Percentiles rank a stretch among this genome's conserved stretches.
Conservation (phyloP, 2,113 vertebrate genomes). For the Salvelinus namaycush region DNA sequence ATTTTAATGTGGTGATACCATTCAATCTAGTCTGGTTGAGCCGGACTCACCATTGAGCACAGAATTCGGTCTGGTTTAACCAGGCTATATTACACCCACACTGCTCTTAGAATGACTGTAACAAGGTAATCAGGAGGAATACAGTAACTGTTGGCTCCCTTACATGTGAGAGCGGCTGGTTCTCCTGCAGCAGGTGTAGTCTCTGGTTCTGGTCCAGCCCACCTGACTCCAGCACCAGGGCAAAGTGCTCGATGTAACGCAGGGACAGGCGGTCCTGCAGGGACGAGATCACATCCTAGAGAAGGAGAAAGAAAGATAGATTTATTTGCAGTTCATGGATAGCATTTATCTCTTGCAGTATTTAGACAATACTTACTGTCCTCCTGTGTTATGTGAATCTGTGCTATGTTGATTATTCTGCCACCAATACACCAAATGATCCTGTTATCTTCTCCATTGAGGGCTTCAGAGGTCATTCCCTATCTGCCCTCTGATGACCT, state of each 20-base stretch:
- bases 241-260: conserved; percentile 95
- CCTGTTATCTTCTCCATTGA: neutral
- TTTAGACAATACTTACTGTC: too few relatives aligned
- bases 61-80: too few relatives aligned
- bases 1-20: too few relatives aligned
- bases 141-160: conserved; percentile 45
- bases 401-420: too few relatives aligned
- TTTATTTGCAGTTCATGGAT: too few relatives aligned
- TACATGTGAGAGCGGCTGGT: conserved; percentile 93
- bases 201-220: conserved; percentile 88
- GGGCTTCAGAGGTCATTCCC: neutral
- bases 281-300: conserved; percentile 93
- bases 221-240: conserved; percentile 91
- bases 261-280: conserved; percentile 97
- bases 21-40: too few relatives aligned
- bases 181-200: conserved; percentile 92
- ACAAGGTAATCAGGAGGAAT: too few relatives aligned
- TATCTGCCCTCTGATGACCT: neutral
- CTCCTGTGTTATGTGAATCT: too few relatives aligned
- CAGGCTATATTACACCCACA: too few relatives aligned
- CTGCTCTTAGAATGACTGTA: too few relatives aligned
- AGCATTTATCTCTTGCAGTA: too few relatives aligned
- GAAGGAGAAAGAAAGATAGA: neutral
- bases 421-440: too few relatives aligned
- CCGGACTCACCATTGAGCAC: neutral